Percentiles rank a stretch among this genome's conserved stretches.
phyloP scores from a whole-genome alignment of 1,140 invertebrate species.

The Drosophila neocordata region DNA sequence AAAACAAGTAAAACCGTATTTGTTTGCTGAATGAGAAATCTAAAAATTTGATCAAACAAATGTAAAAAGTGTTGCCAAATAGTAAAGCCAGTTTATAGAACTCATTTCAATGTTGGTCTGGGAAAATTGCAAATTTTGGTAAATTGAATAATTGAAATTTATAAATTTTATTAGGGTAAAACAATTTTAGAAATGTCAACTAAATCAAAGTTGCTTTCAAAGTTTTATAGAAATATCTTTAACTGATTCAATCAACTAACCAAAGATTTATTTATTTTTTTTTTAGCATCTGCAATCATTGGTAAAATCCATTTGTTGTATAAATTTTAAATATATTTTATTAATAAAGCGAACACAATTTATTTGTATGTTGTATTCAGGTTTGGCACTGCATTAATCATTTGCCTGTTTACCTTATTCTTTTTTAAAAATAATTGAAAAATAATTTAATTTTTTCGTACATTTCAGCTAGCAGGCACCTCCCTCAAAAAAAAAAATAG shows the following conservation, averaged over 20 bases:
- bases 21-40: background rate
- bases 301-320: conserved; percentile 2
- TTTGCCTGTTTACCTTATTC: conserved; percentile 14
- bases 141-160: no score
- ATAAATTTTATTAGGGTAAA: no score
- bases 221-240: no score
- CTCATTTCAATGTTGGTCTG: no score
- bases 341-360: conserved; percentile 9
- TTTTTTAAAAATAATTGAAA: conserved; percentile 50
- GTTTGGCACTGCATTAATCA: conserved; percentile 14
- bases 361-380: background rate
- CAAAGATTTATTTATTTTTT: background rate
- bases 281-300: background rate
- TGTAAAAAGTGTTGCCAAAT: background rate
- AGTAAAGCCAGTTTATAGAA: no score
- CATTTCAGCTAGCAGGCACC: background rate
- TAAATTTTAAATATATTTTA: conserved; percentile 10
- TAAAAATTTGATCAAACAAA: background rate
- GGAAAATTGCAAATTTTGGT: no score
- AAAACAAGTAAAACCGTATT: no score
- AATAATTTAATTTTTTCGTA: conserved; percentile 44
- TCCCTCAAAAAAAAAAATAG: conserved; percentile 9
- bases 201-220: no score
- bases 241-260: background rate
- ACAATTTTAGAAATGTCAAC: no score